Percentiles rank a stretch among this genome's conserved stretches.
phyloP scores from a whole-genome alignment of 2,888 invertebrate genomes.

The Spodoptera exigua region DNA sequence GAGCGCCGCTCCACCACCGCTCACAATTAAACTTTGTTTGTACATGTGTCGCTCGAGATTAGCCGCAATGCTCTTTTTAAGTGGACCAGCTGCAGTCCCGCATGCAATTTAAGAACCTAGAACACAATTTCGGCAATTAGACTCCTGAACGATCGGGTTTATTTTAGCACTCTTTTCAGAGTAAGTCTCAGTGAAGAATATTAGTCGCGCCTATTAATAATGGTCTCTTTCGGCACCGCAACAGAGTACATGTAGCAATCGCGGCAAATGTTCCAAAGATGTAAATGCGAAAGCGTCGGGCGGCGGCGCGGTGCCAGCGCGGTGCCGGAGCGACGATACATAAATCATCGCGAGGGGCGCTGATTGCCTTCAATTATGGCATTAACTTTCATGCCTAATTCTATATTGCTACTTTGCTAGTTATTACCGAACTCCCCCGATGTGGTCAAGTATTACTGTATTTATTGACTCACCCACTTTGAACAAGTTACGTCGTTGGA shows the following conservation, averaged over 20 bases:
- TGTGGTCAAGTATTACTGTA: slow-evolving; percentile 66
- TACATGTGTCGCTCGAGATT: slow-evolving; percentile 89
- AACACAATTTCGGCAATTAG: slow-evolving; percentile 78
- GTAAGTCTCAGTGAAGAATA: slow-evolving; percentile 36
- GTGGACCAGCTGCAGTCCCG: slow-evolving; percentile 82
- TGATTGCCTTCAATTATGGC: slow-evolving; percentile 87
- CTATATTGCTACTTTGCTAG: slow-evolving; percentile 73
- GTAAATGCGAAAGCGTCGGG: slow-evolving; percentile 72
- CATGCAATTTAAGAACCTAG: slow-evolving; percentile 85
- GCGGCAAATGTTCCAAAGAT: slow-evolving; percentile 76
- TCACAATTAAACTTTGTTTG: slow-evolving; percentile 89
- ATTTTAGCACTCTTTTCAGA: slow-evolving; percentile 30
- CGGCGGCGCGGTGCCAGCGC: slow-evolving; percentile 47
- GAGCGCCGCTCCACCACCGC: slow-evolving; percentile 66
- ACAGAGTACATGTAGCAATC: slow-evolving; percentile 63
- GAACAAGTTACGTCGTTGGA: slow-evolving; percentile 15
- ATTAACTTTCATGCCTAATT: slow-evolving; percentile 87
- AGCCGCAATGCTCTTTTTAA: slow-evolving; percentile 88
- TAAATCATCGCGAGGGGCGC: slow-evolving; percentile 85
- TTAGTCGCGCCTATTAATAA: slow-evolving; percentile 56
- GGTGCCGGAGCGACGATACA: slow-evolving; percentile 58
- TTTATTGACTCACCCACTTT: slow-evolving; percentile 48
- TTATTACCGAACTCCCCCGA: slow-evolving; percentile 63
- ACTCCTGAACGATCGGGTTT: slow-evolving; percentile 29
- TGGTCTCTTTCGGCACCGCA: slow-evolving; percentile 49